Base-by-base conservation (phyloP, 1,140 invertebrate species). In the Brachionus angularis region DNA sequence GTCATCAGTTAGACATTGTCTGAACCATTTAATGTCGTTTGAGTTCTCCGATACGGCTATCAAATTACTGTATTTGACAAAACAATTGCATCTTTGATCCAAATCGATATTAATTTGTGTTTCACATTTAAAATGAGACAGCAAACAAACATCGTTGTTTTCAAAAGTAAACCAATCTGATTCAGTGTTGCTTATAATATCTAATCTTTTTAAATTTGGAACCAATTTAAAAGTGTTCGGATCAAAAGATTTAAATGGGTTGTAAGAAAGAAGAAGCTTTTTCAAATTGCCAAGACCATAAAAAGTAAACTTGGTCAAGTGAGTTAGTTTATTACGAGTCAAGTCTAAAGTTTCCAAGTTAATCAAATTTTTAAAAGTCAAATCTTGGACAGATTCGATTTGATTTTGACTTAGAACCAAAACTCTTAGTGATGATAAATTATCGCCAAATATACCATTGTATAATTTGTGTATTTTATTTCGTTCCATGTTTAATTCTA, bases 91-190 rank as follows among this genome's bases (percentile, higher is more conserved):
- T 34, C 47, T 46, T 25, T 67, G 62, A n/a, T 67, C 62, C 2
- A 18, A 33, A 23, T 67, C 42, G 8, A 67, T 50, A 27, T 47
- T 33, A 47, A 67, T 67, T 29, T 50, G 62, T 1, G 62, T 67
- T 2, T 29, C 47, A 21, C 62, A 67, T 67, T 67, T 67, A 23
- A 67, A 67, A 12, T 46, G 29, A 46, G 62, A 46, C 25, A 67
- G 7, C n/a, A 67, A 47, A 23, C 62, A 67, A 1, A 67, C 27
- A 67, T 67, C 62, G 4, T 33, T 14, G 14, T 67, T 50, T 31
- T 67, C 62, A 50, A 67, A 67, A 18, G 33, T 47, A 33, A 67
- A 67, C 62, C 62, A 67, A 36, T 67, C 62, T 34, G 14, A 14
- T n/a, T 67, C 42, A 33, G 62, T 27, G 18, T 67, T 29, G 36